Evolutionary conservation across 2,888 invertebrate species (phyloP), one percentile per base, ranked within the genome.

Genomic region (Strigamia maritima): DNA sequence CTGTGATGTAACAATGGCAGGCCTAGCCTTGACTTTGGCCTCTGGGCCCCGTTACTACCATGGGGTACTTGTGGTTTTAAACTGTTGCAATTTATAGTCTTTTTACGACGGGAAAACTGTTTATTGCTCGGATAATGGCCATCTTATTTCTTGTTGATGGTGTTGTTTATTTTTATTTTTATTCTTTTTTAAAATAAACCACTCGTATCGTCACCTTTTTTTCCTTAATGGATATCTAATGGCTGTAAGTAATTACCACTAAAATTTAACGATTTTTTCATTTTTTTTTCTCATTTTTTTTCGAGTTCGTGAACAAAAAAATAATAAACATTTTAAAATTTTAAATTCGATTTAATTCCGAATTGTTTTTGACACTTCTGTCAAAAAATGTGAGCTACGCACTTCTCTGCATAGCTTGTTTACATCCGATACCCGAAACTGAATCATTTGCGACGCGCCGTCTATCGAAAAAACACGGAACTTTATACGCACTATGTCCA

Each of bases 1-100:
- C 77, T 24, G 77, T 77, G 77, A 77, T 60, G 77, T 38, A 77
- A 77, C 77, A 77, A 77, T 77, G n/a, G 75, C 26, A 28, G 14
- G 35, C 75, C 75, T 7, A 75, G 22, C 75, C 31, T 60, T 60
- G 35, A 75, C 75, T n/a, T 28, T 75, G 31, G 75, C 28, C 28
- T 28, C 75, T 35, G 75, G 26, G 28, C 24, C 35, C 75, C n/a
- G 35, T 75, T 75, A 35, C 35, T 75, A 75, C 75, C n/a, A 28
- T 26, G 75, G 75, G 35, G 26, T 35, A 35, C 28, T 75, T 35
- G 75, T 35, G 40, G 38, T 76, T 76, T 77, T 28, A 49, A 77
- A 77, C 54, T 60, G 26, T 22, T 77, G 77, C 31, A 54, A 77
- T 77, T 77, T 54, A 77, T 54, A 16, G 77, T 26, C 77, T 38